A percentile compares a stretch with the other conserved stretches of the same genome.
Conservation (phyloP, 2,113 vertebrate species). For the Rafetus swinhoei region DNA sequence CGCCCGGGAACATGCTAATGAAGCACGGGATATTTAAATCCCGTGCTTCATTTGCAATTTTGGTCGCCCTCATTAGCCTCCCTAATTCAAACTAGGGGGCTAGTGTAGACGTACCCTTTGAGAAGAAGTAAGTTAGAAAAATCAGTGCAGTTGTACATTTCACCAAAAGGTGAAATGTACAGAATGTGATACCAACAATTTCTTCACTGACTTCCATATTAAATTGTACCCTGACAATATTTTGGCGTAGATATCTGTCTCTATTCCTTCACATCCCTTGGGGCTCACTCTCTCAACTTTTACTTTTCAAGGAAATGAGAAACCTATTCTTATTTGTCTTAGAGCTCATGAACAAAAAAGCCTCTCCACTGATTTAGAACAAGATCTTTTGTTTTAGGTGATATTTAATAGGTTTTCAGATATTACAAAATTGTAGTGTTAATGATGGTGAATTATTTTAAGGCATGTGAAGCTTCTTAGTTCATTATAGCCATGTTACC, state of each 20-base stretch:
- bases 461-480: constrained; percentile 27
- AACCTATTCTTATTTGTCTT: constrained; percentile 58
- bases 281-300: constrained; percentile 46
- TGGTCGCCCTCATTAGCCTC: no score
- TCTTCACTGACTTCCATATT: constrained; percentile 13
- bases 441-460: neutral
- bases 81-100: no score
- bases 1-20: no score
- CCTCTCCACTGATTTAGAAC: neutral
- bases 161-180: neutral
- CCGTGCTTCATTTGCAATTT: no score
- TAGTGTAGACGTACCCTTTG: neutral
- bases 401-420: constrained; percentile 40
- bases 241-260: constrained; percentile 62
- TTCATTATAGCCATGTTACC: neutral
- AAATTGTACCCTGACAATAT: constrained; percentile 41
- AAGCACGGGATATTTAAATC: no score
- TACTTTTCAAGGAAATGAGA: constrained; percentile 63
- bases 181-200: neutral
- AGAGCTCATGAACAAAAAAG: neutral
- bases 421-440: neutral
- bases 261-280: constrained; percentile 48
- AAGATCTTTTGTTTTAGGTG: constrained; percentile 15
- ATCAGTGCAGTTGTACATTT: neutral
- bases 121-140: constrained; percentile 37